These are phyloP conservation scores for Threskiornis aethiopicus DNA, from an alignment of 2,797 vertebrate species.

Conservation along the genomic window DNA sequence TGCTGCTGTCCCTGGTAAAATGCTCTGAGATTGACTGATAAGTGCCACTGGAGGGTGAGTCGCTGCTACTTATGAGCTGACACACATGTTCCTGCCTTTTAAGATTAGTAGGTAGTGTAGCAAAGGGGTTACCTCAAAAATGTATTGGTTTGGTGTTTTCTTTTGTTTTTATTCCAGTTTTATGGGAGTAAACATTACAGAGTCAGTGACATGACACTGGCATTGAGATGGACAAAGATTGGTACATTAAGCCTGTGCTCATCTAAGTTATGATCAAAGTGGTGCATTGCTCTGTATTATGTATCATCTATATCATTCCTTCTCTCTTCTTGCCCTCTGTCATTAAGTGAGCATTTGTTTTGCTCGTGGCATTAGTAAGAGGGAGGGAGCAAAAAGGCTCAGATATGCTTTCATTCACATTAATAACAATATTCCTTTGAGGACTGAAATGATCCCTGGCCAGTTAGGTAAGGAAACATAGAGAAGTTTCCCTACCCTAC, in stretches of 20 bases:
- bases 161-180: not conserved
- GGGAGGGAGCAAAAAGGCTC: not conserved
- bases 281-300: not conserved
- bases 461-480: not conserved
- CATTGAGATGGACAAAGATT: not conserved
- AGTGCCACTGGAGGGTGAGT: not conserved
- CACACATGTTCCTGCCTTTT: not conserved
- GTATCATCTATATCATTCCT: not conserved
- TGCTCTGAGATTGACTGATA: not conserved
- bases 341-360: not conserved
- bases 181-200: not conserved
- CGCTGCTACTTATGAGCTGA: not conserved
- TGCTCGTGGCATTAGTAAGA: not conserved
- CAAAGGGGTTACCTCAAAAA: not conserved
- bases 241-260: not conserved
- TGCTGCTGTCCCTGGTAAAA: not conserved
- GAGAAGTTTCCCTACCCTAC: not conserved
- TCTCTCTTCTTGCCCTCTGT: not conserved
- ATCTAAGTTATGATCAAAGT: not conserved
- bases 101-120: not conserved
- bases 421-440: not conserved
- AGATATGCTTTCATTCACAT: not conserved
- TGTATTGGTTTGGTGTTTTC: not conserved
- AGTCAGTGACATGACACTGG: not conserved
- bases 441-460: not conserved